Conservation (phyloP, 2,113 vertebrate species). For the Ascaphus truei region DNA sequence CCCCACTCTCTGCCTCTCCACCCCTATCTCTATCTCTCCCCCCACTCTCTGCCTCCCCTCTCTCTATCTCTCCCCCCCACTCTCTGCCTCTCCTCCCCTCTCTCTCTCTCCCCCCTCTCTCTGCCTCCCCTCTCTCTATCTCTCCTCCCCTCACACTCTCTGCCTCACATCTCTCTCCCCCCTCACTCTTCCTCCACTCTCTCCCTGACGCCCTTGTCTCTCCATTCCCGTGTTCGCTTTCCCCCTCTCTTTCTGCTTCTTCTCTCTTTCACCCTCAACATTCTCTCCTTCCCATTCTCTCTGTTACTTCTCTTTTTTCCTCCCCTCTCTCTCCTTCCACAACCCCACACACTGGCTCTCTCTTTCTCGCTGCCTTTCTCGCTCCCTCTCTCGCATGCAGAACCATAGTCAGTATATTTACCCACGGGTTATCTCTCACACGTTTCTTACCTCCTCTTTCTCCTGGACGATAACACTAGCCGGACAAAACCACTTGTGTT, state of each 20-base stretch:
- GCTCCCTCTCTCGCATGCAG: background rate
- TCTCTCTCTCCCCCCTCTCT: constrained; percentile 33
- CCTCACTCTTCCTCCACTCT: too few relatives aligned
- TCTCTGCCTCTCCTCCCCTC: background rate
- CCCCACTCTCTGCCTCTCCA: background rate
- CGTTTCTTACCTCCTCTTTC: constrained; percentile 58
- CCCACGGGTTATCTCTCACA: constrained; percentile 67
- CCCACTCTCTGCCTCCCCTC: background rate
- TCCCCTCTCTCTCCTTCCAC: background rate
- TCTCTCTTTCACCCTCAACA: too few relatives aligned
- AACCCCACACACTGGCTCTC: background rate
- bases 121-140: background rate
- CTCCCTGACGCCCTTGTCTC: background rate
- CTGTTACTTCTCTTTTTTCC: background rate
- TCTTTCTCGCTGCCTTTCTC: background rate
- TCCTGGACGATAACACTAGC: constrained; percentile 59
- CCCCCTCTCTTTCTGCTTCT: background rate
- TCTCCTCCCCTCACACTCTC: background rate
- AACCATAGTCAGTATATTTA: constrained; percentile 56
- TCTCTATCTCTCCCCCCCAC: background rate
- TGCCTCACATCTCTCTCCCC: background rate
- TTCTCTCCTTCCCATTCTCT: background rate
- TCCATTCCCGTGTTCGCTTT: background rate
- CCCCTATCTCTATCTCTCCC: too few relatives aligned
- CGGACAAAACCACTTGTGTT: background rate